Conservation (phyloP, 2,797 vertebrate species). For the Coregonus sp. region DNA sequence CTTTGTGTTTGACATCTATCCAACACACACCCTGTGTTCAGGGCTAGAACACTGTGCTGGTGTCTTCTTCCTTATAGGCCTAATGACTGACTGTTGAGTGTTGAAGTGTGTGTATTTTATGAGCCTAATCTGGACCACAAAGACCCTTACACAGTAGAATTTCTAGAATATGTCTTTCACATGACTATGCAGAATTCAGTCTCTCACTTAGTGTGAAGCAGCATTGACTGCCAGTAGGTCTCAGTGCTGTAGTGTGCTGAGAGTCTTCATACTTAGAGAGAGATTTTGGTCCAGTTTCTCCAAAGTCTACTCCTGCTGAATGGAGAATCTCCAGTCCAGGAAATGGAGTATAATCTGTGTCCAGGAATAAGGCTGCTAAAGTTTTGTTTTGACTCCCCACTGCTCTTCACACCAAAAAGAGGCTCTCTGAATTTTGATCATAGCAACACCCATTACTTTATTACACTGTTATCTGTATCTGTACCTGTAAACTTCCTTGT, state of each 20-base stretch:
- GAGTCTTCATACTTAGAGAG: too few relatives aligned
- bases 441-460: slow-evolving; percentile 15
- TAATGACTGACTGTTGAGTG: neutral
- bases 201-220: neutral
- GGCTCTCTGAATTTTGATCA: neutral
- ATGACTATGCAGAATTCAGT: neutral
- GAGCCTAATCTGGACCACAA: slow-evolving; percentile 6
- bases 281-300: too few relatives aligned
- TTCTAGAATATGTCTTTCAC: neutral
- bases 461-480: neutral
- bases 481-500: slow-evolving; percentile 7
- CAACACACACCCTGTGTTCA: neutral
- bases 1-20: neutral
- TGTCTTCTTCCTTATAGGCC: neutral
- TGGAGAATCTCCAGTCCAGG: too few relatives aligned
- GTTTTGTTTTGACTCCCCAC: neutral
- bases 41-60: neutral
- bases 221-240: neutral
- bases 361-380: neutral
- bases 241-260: neutral
- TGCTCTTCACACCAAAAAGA: neutral
- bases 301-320: too few relatives aligned
- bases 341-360: neutral
- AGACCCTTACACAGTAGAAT: slow-evolving; percentile 7
- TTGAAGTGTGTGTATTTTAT: neutral